Percentiles rank a stretch among this genome's conserved stretches.
phyloP scores from a whole-genome alignment of 2,797 vertebrate genomes.

The Spatula clypeata region DNA sequence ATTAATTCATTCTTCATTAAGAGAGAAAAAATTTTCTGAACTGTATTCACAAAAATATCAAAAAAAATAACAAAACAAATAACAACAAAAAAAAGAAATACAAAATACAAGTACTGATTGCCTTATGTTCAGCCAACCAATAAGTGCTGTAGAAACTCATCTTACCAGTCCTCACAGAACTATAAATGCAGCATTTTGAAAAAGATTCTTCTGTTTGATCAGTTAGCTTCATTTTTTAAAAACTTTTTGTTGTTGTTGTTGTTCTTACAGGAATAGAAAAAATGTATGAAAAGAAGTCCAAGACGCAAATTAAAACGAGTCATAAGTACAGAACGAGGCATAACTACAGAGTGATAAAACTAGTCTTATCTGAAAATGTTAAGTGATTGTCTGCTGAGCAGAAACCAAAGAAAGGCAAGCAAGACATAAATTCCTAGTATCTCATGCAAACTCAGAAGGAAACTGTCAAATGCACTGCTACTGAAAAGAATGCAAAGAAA shows the following conservation, averaged over 20 bases:
- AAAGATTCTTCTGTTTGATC: background rate
- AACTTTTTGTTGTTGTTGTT: background rate
- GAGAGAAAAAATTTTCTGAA: background rate
- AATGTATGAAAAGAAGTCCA: conserved; percentile 25
- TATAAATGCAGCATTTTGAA: conserved; percentile 48
- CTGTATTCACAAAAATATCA: background rate
- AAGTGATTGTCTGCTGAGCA: background rate
- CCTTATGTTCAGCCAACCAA: conserved; percentile 24
- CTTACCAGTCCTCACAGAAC: background rate
- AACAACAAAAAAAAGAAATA: background rate
- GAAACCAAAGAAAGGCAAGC: background rate
- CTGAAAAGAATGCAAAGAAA: background rate
- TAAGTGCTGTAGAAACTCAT: background rate
- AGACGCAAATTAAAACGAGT: conserved; percentile 53
- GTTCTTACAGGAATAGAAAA: conserved; percentile 57
- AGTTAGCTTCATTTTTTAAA: background rate
- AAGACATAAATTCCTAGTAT: background rate
- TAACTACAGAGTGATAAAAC: background rate
- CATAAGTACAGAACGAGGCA: background rate
- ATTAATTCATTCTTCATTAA: background rate
- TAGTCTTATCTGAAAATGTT: conserved; percentile 17
- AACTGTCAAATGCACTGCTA: background rate
- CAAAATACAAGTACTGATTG: background rate
- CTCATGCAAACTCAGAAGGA: background rate
- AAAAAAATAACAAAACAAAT: background rate